Evolutionary conservation across 2,888 invertebrate genomes (phyloP), one percentile per base, ranked within the genome.

Genomic region (Xestia c-nigrum): DNA sequence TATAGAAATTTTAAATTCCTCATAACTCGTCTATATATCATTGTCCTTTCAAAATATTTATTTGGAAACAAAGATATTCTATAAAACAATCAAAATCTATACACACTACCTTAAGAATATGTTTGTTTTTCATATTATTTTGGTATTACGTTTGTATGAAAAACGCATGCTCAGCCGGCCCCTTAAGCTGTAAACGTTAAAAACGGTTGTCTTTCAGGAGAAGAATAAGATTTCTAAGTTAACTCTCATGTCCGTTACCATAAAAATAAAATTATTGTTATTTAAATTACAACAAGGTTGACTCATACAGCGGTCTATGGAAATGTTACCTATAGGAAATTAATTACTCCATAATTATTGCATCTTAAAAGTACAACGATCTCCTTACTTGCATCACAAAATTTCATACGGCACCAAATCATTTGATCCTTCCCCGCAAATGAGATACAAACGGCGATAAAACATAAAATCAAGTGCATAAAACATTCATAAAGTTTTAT

Each of bases 401-500:
- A 59, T 46, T 61, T 66, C 31, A 21, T 47, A 61, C 61, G 3
- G 19, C 40, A 79, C 67, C 64, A 61, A 73, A 50, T 19, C 12
- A 70, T 65, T 59, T 46, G n/a, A 55, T 69, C 46, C 47, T 72
- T 47, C 52, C 50, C 63, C 69, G 73, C 76, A 85, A 87, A 84
- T 84, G 77, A 82, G 66, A 72, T 59, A 80, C 57, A 83, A 80
- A 77, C 76, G 78, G 73, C 50, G 59, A 86, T 82, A 82, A 85
- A 83, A 85, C 63, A 78, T 78, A 81, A 80, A 85, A 86, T 88
- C 78, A 84, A 85, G 83, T 84, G 84, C 81, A 85, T 87, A 84
- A 87, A 88, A 89, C 82, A 85, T 87, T 86, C 83, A 87, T 85
- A 87, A 86, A 88, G 80, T 85, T 92, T 92, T 92, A 92, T 91